Percentiles rank a stretch among this genome's conserved stretches.
Evolutionary conservation across 2,888 invertebrate genomes (phyloP).

Genomic region (Orchesellides sinensis): DNA sequence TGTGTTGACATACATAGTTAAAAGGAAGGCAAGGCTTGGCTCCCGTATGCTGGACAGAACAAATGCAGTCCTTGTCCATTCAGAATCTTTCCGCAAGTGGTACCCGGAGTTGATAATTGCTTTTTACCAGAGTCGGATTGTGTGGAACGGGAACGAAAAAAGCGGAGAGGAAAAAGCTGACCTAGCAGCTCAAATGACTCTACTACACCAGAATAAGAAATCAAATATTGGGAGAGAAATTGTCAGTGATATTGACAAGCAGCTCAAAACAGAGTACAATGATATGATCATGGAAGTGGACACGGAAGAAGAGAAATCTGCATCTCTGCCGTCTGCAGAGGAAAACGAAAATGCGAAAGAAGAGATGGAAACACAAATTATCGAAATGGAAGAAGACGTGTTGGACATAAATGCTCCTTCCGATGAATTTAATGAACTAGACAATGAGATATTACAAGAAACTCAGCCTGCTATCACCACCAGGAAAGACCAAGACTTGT

Average conservation of each 20-base stretch:
- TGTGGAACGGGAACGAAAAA: constrained; percentile 4
- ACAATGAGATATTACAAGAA: background rate
- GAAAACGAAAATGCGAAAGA: background rate
- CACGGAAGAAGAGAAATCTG: background rate
- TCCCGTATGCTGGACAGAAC: background rate
- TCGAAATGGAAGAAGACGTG: background rate
- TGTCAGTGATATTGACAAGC: background rate
- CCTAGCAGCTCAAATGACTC: constrained; percentile 19
- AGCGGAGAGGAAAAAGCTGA: constrained; percentile 22
- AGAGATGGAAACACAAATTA: background rate
- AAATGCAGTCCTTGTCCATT: constrained; percentile 39
- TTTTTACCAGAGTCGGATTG: constrained; percentile 49
- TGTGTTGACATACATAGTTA: constrained; percentile 34
- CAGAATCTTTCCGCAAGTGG: constrained; percentile 2
- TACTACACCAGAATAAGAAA: constrained; percentile 10
- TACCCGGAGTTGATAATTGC: constrained; percentile 60
- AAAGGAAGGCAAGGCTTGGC: constrained; percentile 1
- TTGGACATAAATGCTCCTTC: background rate
- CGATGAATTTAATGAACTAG: background rate
- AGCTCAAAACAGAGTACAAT: too few species aligned
- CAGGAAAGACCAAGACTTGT: background rate
- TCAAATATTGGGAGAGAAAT: background rate
- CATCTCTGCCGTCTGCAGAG: background rate
- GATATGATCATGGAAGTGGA: background rate
- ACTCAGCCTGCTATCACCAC: background rate